Evolutionary conservation across 2,113 vertebrate genomes (phyloP), one percentile per base, ranked within the genome.

Genomic region (Bos indicus): DNA sequence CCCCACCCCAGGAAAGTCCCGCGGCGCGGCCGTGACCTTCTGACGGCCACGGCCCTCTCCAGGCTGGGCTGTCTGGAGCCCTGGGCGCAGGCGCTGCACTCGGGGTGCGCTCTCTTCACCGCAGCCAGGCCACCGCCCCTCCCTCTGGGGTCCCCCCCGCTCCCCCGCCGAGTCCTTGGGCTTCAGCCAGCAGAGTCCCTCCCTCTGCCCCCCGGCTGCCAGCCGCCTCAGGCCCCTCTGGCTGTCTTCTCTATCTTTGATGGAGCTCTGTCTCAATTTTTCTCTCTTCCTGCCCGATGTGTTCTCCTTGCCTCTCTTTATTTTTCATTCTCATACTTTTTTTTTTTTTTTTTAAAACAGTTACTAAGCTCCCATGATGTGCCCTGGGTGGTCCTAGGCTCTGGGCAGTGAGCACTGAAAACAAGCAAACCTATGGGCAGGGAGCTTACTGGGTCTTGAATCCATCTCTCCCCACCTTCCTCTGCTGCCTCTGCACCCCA

Each of bases 1-100:
- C 9, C 43, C 30, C 16, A 14, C 36, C 36, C 56, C 57, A 33
- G 77, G 96, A 88, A 97, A 96, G 90, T 96, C 77, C 92, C 2
- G 11, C 1, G 8, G 43, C 1, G 0, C 40, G 64, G 57, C 81
- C 6, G 0, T 10, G 86, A 96, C 94, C 56, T 94, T 60, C 59
- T 1, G 11, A 62, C 0, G 0, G 19, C 14, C 67, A 30, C 0
- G 7, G 30, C n/a, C 28, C 30, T 7, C 54, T 28, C 12, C 4
- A 6, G 14, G 59, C 85, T 43, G 93, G 40, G 71, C n/a, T 71
- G 67, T 36, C 84, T 23, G 51, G 30, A 13, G 80, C 80, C 51
- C 19, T 8, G 48, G n/a, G 11, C 23, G 40, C 56, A 60, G 4
- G 59, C 17, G 3, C 33, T 14, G 54, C 1, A 25, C 83, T 43